Evolutionary conservation across 1,140 invertebrate genomes (phyloP).

Genomic region (Aphaenogaster ashmeadi): DNA sequence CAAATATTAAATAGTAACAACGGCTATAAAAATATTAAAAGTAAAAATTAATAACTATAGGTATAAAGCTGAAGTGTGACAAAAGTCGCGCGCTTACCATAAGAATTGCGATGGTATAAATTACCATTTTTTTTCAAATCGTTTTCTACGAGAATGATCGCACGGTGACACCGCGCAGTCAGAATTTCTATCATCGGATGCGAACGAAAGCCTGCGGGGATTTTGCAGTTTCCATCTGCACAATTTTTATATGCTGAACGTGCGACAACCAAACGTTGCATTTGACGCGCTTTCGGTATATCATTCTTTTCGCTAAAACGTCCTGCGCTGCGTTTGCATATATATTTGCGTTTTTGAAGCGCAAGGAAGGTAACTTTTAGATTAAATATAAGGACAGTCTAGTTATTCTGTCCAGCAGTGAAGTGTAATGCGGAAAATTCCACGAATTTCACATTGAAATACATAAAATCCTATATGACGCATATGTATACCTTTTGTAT

Average conservation of each 20-base stretch:
- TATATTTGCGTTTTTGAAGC: neutral
- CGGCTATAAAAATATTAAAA: neutral
- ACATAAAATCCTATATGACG: neutral
- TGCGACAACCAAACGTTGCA: conserved; percentile 11
- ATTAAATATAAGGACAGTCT: conserved; percentile 27
- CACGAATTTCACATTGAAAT: conserved; percentile 15
- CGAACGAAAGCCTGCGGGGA: conserved; percentile 32
- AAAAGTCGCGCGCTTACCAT: neutral
- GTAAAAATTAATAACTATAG: neutral
- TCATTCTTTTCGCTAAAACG: conserved; percentile 14
- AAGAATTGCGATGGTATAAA: conserved; percentile 24
- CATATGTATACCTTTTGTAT: conserved; percentile 14
- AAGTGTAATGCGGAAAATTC: conserved; percentile 12
- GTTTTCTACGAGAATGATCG: conserved; percentile 7
- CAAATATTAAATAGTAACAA: neutral
- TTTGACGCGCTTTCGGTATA: conserved; percentile 33
- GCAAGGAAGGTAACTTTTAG: neutral
- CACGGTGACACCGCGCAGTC: neutral
- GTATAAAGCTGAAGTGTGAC: neutral
- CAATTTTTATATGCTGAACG: conserved; percentile 23
- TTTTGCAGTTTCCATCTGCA: conserved; percentile 18
- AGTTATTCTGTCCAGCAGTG: neutral
- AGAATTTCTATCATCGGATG: conserved; percentile 27
- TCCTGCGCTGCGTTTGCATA: neutral
- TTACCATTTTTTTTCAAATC: neutral